Percentiles rank a stretch among this genome's conserved stretches.
These are phyloP conservation scores for Sinocyclocheilus grahami DNA, from an alignment of 2,113 vertebrate species.

Conservation along the genomic window DNA sequence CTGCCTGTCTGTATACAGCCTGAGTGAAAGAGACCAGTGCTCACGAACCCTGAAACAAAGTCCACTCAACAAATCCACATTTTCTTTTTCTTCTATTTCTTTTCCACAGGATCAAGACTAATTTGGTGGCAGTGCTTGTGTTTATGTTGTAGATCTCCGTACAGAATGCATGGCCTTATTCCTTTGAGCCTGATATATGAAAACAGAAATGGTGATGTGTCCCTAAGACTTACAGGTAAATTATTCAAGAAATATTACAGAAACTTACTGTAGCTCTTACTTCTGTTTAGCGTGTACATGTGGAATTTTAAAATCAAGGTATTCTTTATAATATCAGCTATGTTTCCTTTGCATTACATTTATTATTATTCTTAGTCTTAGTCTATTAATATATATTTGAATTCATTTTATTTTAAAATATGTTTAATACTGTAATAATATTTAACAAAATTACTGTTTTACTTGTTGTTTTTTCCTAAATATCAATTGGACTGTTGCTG, in stretches of 20 bases:
- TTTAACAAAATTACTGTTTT: not conserved
- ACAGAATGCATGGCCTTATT: not conserved
- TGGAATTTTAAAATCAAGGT: not conserved
- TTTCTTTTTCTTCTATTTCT: not conserved
- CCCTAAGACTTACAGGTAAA: not conserved
- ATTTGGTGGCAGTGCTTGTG: not conserved
- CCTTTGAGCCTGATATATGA: not conserved
- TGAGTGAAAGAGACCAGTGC: not conserved
- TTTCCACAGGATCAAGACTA: not conserved
- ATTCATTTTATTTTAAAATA: not conserved
- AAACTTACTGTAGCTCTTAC: not conserved
- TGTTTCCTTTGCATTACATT: not conserved
- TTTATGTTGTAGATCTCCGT: not conserved
- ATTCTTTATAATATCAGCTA: not conserved
- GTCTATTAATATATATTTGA: not conserved
- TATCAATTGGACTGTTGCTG: not conserved
- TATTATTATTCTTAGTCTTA: not conserved
- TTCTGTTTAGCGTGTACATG: not conserved
- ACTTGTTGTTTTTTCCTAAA: not conserved
- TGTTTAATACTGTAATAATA: not conserved
- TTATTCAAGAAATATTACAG: not conserved
- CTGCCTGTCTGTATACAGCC: slow-evolving; percentile 25
- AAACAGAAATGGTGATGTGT: not conserved
- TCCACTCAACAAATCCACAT: not conserved
- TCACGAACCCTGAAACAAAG: slow-evolving; percentile 19